Conservation (phyloP, 2,888 invertebrate genomes). For the Synanthedon vespiformis region DNA sequence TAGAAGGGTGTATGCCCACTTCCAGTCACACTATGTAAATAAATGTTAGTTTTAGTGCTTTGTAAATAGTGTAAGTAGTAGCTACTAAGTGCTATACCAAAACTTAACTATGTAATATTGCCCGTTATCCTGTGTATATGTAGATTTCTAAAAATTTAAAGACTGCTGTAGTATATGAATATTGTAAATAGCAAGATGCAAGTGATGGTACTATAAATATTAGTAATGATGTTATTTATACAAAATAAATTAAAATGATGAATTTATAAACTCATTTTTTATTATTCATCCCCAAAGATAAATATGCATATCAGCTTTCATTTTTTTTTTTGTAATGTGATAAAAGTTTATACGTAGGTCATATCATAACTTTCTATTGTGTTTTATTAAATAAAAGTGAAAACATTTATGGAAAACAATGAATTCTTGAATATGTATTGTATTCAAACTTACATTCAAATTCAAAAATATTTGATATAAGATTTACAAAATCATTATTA, state of each 20-base stretch:
- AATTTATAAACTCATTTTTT: conserved; percentile 50
- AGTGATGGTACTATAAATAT: conserved; percentile 68
- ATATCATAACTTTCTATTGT: no score
- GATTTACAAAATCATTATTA: no score
- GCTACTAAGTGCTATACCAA: conserved; percentile 65
- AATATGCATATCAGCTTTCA: background rate
- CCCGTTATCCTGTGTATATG: conserved; percentile 65
- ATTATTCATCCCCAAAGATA: conserved; percentile 16
- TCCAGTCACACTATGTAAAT: conserved; percentile 60
- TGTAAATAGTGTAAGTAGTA: conserved; percentile 68
- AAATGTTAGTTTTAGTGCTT: conserved; percentile 42
- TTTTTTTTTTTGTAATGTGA: no score
- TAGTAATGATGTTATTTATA: conserved; percentile 68
- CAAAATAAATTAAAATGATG: conserved; percentile 59
- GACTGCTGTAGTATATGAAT: conserved; percentile 71
- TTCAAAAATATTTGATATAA: no score
- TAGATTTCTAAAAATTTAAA: conserved; percentile 67
- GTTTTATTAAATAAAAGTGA: no score
- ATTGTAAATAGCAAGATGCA: conserved; percentile 67
- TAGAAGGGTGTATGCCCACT: conserved; percentile 53
- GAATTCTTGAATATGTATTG: no score
- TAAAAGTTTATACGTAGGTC: no score
- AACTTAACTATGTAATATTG: conserved; percentile 64
- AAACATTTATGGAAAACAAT: no score
- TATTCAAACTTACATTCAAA: no score